Evolutionary conservation across 1,140 invertebrate species (phyloP).

Genomic region (Bombus ignitus): DNA sequence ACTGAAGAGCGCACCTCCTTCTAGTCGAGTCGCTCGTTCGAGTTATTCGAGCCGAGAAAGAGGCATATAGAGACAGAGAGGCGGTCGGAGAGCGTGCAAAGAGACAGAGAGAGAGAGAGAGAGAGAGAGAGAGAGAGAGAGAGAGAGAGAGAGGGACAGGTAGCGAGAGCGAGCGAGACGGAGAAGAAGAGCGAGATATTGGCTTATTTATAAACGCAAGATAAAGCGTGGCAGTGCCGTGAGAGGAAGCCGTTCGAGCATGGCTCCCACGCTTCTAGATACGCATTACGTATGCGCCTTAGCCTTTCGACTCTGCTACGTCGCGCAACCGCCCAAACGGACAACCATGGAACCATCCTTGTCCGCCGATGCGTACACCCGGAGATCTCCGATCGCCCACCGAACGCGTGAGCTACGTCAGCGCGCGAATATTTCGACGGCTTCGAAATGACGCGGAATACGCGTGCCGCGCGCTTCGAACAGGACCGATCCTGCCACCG

Average conservation of each 20-base stretch:
- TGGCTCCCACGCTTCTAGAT: slow-evolving; percentile 54
- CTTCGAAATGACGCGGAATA: accelerated
- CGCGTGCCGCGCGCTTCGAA: too few relatives aligned
- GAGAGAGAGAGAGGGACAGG: neutral
- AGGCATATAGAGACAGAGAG: neutral
- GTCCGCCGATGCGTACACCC: neutral
- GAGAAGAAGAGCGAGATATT: slow-evolving; percentile 18
- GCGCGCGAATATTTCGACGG: too few relatives aligned
- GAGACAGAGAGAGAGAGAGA: neutral
- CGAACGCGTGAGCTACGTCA: too few relatives aligned
- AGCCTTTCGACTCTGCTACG: slow-evolving; percentile 38
- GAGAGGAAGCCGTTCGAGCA: slow-evolving; percentile 61
- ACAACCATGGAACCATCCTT: slow-evolving; percentile 7
- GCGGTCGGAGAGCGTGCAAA: too few relatives aligned
- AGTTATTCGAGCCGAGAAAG: slow-evolving; percentile 8
- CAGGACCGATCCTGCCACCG: accelerated
- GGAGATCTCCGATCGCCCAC: accelerated
- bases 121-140: too few relatives aligned
- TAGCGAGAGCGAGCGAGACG: slow-evolving; percentile 7
- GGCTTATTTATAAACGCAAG: slow-evolving; percentile 57
- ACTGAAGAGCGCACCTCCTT: slow-evolving; percentile 60
- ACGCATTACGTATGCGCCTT: slow-evolving; percentile 52
- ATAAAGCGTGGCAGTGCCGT: slow-evolving; percentile 44
- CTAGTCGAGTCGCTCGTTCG: slow-evolving; percentile 60
- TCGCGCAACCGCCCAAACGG: neutral